Evolutionary conservation across 2,888 invertebrate species (phyloP).

Genomic region (Xestoiulus laeticollis): DNA sequence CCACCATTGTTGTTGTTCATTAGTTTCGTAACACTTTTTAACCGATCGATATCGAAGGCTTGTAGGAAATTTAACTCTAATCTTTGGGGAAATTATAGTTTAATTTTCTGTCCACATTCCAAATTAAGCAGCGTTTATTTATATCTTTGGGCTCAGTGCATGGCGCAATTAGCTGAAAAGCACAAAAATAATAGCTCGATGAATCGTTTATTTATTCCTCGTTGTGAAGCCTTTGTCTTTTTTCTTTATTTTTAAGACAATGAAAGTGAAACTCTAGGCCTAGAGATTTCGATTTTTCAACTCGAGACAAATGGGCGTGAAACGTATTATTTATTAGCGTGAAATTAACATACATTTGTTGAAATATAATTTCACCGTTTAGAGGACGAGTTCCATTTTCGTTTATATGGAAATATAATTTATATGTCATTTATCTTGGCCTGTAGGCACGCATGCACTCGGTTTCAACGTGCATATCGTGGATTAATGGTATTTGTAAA

Average conservation of each 20-base stretch:
- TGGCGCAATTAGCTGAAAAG: neutral
- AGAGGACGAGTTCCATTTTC: conserved; percentile 35
- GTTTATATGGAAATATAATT: conserved; percentile 31
- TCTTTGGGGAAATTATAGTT: neutral
- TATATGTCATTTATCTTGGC: conserved; percentile 40
- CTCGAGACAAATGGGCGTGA: neutral
- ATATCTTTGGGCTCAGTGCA: neutral
- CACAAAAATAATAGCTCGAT: conserved; percentile 27
- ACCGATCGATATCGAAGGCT: neutral
- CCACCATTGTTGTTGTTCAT: neutral
- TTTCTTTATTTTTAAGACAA: neutral
- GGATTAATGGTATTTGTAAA: conserved; percentile 43
- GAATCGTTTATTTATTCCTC: conserved; percentile 29
- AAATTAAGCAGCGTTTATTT: neutral
- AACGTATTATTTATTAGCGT: conserved; percentile 35
- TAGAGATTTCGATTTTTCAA: neutral
- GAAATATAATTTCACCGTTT: conserved; percentile 43
- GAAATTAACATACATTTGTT: conserved; percentile 39
- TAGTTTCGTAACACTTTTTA: neutral
- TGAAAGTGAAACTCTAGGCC: neutral
- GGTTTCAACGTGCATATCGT: conserved; percentile 35
- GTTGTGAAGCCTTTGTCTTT: neutral
- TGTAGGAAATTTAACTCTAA: neutral
- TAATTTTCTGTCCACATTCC: conserved; percentile 24
- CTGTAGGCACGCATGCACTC: neutral